Evolutionary conservation across 1,140 invertebrate genomes (phyloP).

Genomic region (Drosophila albomicans): DNA sequence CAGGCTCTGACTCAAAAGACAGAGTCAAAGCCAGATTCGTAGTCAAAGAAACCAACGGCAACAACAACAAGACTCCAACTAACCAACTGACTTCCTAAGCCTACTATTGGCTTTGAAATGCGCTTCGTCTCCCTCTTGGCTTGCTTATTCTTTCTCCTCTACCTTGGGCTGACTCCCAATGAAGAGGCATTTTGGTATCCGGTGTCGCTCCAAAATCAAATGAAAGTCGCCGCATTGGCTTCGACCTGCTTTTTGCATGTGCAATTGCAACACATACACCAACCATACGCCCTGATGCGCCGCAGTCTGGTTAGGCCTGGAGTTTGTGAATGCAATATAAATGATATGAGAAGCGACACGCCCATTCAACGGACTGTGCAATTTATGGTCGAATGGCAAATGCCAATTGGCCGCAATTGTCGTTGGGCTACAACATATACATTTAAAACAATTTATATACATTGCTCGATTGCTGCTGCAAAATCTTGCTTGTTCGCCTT

Average conservation of each 20-base stretch:
- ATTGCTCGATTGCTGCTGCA: constrained; percentile 54
- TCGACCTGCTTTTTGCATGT: constrained; percentile 76
- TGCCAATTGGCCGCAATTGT: constrained; percentile 59
- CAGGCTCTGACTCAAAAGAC: constrained; percentile 1
- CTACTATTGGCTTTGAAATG: constrained; percentile 25
- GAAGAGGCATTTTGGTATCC: constrained; percentile 50
- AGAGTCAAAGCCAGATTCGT: not conserved
- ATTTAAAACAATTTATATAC: constrained; percentile 50
- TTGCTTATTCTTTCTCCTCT: not conserved
- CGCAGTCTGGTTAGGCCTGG: constrained; percentile 28
- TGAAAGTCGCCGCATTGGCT: constrained; percentile 62
- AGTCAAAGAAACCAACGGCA: constrained; percentile 1
- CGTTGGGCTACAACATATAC: constrained; percentile 2
- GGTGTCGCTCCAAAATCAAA: constrained; percentile 79
- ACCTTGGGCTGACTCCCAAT: constrained; percentile 23
- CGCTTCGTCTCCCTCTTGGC: constrained; percentile 2
- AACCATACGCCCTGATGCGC: constrained; percentile 18
- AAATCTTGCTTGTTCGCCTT: constrained; percentile 38
- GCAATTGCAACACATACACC: constrained; percentile 64
- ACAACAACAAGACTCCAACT: constrained; percentile 1
- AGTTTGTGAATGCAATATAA: constrained; percentile 43
- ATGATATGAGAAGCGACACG: constrained; percentile 57
- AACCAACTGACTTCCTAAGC: constrained; percentile 29
- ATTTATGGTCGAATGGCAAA: constrained; percentile 74
- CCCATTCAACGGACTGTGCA: constrained; percentile 44